Conservation (phyloP, 2,888 invertebrate genomes). For the Mylabris sibirica region DNA sequence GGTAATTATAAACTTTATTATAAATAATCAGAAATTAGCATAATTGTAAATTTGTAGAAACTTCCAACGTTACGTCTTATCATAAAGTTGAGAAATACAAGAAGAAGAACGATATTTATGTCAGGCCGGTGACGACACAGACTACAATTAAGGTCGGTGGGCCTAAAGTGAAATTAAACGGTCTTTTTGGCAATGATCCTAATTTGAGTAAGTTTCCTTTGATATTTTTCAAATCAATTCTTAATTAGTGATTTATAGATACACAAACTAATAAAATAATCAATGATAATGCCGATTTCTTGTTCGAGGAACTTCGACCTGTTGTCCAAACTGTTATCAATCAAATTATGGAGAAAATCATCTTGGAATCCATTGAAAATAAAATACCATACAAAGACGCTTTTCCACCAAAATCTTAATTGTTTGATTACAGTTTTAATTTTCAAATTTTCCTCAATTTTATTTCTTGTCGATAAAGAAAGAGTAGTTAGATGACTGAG, state of each 20-base stretch:
- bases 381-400: constrained; percentile 47
- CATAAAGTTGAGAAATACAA: constrained; percentile 40
- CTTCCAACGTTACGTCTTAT: constrained; percentile 39
- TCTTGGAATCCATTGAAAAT: constrained; percentile 42
- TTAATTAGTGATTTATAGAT: constrained; percentile 38
- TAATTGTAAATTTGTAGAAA: constrained; percentile 30
- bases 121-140: not conserved
- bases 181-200: constrained; percentile 47
- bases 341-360: constrained; percentile 43
- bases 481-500: too few relatives aligned
- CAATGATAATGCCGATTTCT: constrained; percentile 55
- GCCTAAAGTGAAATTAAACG: constrained; percentile 45
- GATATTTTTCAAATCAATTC: not conserved
- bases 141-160: constrained; percentile 40
- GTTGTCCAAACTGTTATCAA: constrained; percentile 49
- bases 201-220: constrained; percentile 41
- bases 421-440: not conserved
- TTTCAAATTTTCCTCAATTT: too few relatives aligned
- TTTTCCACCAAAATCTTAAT: constrained; percentile 36
- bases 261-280: constrained; percentile 55
- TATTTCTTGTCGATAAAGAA: not conserved
- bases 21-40: not conserved
- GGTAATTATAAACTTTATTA: constrained; percentile 36
- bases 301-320: constrained; percentile 57
- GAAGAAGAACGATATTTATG: constrained; percentile 2